A percentile compares a stretch with the other conserved stretches of the same genome.
phyloP scores from a whole-genome alignment of 2,113 vertebrate species.

The Serinus canaria region DNA sequence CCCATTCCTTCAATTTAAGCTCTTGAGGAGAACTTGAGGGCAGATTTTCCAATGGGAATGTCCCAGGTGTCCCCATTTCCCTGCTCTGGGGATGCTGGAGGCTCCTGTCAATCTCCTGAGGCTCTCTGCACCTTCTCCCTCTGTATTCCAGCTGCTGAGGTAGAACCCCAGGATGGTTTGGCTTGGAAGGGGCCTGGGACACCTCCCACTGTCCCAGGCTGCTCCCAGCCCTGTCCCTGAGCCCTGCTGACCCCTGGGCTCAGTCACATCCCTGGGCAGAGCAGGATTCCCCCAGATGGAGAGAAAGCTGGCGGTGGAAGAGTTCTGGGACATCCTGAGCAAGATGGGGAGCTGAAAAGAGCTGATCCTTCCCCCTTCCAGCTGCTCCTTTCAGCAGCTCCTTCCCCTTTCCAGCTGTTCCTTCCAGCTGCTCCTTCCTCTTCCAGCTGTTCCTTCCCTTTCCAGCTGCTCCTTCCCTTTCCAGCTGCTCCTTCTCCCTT shows the following conservation, averaged over 20 bases:
- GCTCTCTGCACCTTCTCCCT: background rate
- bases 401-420: no score
- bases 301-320: background rate
- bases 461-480: no score
- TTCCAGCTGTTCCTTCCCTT: no score
- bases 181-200: background rate
- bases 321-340: background rate
- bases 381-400: no score
- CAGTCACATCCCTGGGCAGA: background rate
- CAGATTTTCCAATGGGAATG: background rate
- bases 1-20: background rate
- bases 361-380: background rate
- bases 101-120: background rate
- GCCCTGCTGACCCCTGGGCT: background rate
- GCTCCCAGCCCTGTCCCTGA: background rate
- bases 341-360: fast-evolving
- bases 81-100: background rate
- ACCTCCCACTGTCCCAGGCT: background rate
- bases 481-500: no score
- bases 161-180: fast-evolving
- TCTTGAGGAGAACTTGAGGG: background rate
- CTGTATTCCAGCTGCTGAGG: background rate
- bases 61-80: background rate
- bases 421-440: no score
- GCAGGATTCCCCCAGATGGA: background rate